phyloP scores from a whole-genome alignment of 2,888 invertebrate species.

The Coenonympha arcania region DNA sequence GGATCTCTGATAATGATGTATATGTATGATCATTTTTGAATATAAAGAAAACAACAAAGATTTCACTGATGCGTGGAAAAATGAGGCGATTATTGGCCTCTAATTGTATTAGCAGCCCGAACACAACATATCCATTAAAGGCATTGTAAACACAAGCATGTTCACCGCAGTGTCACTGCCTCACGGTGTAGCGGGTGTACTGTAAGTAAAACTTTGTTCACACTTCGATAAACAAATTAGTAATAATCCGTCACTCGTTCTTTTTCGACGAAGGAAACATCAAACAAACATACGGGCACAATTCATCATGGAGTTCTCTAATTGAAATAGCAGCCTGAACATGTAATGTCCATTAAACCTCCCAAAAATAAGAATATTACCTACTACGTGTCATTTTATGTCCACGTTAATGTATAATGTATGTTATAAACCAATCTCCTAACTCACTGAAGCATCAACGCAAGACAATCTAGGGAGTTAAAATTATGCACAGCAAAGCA shows the following conservation, averaged over 20 bases:
- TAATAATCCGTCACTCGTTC: background rate
- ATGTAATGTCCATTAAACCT: constrained; percentile 61
- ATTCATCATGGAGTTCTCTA: constrained; percentile 54
- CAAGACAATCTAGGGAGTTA: too few species aligned
- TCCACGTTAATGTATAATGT: too few species aligned
- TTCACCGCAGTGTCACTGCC: background rate
- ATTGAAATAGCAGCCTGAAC: constrained; percentile 66
- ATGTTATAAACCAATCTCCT: too few species aligned
- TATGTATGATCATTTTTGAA: too few species aligned
- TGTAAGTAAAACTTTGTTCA: background rate
- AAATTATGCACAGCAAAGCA: too few species aligned
- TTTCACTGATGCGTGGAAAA: background rate
- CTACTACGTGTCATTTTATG: too few species aligned
- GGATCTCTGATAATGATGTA: too few species aligned
- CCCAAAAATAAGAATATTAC: constrained; percentile 43
- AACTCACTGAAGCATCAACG: too few species aligned
- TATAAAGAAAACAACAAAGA: background rate
- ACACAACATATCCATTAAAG: constrained; percentile 1
- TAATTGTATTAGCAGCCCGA: background rate
- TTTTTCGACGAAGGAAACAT: background rate
- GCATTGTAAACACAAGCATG: background rate
- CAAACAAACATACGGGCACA: constrained; percentile 36
- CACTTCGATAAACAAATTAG: background rate
- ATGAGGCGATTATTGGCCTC: background rate
- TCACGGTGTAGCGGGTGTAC: too few species aligned